Conservation (phyloP, 2,113 vertebrate genomes). For the Psephotus haematonotus region DNA sequence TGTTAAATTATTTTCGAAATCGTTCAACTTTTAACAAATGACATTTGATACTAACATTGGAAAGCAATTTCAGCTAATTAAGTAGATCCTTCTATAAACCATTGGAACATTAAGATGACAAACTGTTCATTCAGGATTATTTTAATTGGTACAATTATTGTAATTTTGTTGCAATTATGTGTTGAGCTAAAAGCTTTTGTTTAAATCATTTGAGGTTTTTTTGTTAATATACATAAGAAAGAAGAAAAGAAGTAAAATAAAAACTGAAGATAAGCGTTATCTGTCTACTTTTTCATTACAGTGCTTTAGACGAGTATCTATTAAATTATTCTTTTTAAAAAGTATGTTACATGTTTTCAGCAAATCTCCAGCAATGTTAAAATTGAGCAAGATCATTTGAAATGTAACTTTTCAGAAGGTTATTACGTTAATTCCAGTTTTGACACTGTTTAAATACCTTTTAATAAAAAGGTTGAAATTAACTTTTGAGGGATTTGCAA, state of each 20-base stretch:
- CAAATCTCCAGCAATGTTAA: conserved; percentile 40
- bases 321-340: conserved; percentile 64
- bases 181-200: conserved; percentile 92
- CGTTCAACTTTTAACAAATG: conserved; percentile 92
- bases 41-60: conserved; percentile 90
- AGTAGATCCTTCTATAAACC: conserved; percentile 91
- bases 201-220: conserved; percentile 84
- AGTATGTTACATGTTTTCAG: conserved; percentile 54
- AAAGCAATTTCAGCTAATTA: conserved; percentile 95
- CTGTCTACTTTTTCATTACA: conserved; percentile 61
- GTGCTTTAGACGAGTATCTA: conserved; percentile 55
- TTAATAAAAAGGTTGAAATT: conserved; percentile 29
- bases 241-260: conserved; percentile 77
- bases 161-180: conserved; percentile 97
- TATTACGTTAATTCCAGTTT: conserved; percentile 57
- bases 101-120: conserved; percentile 96
- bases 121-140: conserved; percentile 96
- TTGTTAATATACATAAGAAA: conserved; percentile 81
- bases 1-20: conserved; percentile 87
- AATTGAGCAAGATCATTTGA: conserved; percentile 41
- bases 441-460: conserved; percentile 44
- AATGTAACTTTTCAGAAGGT: conserved; percentile 51
- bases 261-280: conserved; percentile 73
- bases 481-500: conserved; percentile 41
- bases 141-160: conserved; percentile 99